Evolutionary conservation across 2,113 vertebrate species (phyloP).

Genomic region (Sinocyclocheilus maitianheensis): DNA sequence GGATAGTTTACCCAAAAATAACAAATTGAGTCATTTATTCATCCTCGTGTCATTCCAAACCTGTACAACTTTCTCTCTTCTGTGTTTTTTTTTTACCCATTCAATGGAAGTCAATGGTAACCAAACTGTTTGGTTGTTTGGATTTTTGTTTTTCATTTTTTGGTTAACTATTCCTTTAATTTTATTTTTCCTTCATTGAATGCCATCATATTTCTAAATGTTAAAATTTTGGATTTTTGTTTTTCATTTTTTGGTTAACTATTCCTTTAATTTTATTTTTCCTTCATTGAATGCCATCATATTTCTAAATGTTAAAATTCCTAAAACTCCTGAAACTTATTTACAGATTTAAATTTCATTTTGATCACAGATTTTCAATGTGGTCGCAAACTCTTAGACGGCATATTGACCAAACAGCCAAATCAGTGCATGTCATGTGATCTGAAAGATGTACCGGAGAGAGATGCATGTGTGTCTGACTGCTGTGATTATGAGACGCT

Average conservation of each 20-base stretch:
- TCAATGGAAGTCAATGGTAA: not conserved
- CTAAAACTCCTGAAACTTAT: not conserved
- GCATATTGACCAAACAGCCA: not conserved
- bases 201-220: not conserved
- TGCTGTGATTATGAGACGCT: slow-evolving; percentile 45
- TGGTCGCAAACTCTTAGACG: not conserved
- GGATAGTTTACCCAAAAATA: not conserved
- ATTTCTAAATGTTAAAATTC: not conserved
- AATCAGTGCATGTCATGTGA: not conserved
- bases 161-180: not conserved
- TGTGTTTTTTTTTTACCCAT: not conserved
- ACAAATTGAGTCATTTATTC: not conserved
- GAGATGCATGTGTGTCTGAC: slow-evolving; percentile 2
- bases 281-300: not conserved
- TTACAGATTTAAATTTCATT: not conserved
- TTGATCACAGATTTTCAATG: not conserved
- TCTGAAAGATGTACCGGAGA: slow-evolving; percentile 17
- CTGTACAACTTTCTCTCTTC: too few species aligned
- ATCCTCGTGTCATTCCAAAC: not conserved
- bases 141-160: not conserved
- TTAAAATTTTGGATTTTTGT: not conserved
- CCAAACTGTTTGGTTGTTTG: not conserved
- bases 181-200: not conserved
- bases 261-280: not conserved
- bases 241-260: not conserved